Base-by-base conservation (phyloP, 1,140 invertebrate genomes). In the Bathynomus jamesi region DNA sequence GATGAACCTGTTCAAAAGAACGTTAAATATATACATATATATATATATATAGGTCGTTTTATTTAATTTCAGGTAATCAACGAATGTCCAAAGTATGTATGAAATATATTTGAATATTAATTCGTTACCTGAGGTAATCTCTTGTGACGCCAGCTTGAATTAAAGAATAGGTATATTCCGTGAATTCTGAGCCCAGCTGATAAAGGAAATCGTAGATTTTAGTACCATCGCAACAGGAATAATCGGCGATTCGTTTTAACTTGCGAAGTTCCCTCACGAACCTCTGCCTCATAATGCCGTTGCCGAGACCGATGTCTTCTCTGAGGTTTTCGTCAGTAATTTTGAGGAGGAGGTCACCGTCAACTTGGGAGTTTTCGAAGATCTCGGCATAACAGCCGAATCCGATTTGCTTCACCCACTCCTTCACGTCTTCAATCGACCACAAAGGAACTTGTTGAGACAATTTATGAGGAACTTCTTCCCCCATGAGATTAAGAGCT, bases 321-420 rank as follows among this genome's bases (percentile, higher is more conserved):
- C 86, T 87, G 24, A 99, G 85, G 84, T 98, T 96, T 40, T 92
- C 89, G 81, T 98, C 95, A 4, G 89, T 95, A 61, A 99, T 82
- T 81, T 96, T 93, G 11, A 99, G 83, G 68, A 99, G 82, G 28
- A 99, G 84, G 85, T 99, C 97, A n/a, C 97, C 97, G 82, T 99
- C 97, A 2, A 99, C 96, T 81, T 92, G 87, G 79, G 94, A 95
- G 46, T 93, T 89, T 10, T 90, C 87, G 80, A 99, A 99, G 79
- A 90, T 90, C 4, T 85, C 84, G 0, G 90, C 88, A 79, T 90
- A 95, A 76, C 92, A 89, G 7, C 86, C 85, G 83, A 99, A 99
- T 0, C 95, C 96, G 80, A 98, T 97, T 85, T 90, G 96, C 80
- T 95, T 95, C 0, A 99, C 93, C 97, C 97, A 99, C 82, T 99